Percentiles rank a stretch among this genome's conserved stretches.
These are phyloP conservation scores for Hylia prasina DNA, from an alignment of 2,113 vertebrate genomes.

Conservation along the genomic window DNA sequence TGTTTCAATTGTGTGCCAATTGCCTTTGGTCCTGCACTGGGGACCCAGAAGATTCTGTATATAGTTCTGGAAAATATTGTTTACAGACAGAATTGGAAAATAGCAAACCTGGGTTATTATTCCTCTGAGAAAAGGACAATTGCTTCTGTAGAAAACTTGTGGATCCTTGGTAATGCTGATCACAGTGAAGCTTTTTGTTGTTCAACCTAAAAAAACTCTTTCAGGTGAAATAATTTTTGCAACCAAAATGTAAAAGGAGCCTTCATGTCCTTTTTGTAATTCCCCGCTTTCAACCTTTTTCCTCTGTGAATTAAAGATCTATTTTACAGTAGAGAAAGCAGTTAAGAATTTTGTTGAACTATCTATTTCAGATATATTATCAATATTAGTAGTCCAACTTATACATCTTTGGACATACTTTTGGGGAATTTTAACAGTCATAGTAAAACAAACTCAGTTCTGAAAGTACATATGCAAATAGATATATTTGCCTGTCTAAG, in stretches of 20 bases:
- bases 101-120: not conserved
- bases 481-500: not conserved
- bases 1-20: not conserved
- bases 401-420: not conserved
- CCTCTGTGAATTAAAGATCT: not conserved
- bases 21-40: not conserved
- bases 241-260: not conserved
- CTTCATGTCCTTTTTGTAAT: not conserved
- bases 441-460: not conserved
- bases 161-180: not conserved
- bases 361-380: not conserved
- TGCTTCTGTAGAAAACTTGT: not conserved
- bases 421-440: not conserved
- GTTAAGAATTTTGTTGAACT: not conserved
- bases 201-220: not conserved
- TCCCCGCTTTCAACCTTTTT: not conserved
- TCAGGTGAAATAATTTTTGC: not conserved
- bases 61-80: not conserved
- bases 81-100: not conserved
- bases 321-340: not conserved
- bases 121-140: not conserved
- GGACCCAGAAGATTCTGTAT: not conserved
- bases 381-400: not conserved
- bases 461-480: not conserved
- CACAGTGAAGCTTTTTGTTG: not conserved